Evolutionary conservation across 37 sponge, comb jelly and placozoan genomes (phyloP).

Genomic region (Aplysina aerophoba): DNA sequence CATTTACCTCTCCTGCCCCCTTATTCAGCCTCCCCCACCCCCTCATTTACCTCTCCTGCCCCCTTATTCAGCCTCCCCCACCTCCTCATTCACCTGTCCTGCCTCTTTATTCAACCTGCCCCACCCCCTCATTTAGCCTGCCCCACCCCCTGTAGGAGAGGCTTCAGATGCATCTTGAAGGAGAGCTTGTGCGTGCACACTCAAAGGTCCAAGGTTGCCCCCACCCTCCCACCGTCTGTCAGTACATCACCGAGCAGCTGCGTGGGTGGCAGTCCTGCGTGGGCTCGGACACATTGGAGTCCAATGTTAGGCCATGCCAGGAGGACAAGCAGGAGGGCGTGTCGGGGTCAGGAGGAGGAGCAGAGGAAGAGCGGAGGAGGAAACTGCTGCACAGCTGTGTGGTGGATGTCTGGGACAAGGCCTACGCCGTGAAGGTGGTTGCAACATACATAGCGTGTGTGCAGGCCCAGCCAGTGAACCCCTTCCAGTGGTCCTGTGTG

Average conservation of each 20-base stretch:
- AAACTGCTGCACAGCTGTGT: conserved; percentile 60
- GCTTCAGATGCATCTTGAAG: conserved; percentile 52
- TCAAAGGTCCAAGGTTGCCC: conserved; percentile 31
- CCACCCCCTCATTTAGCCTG: not conserved
- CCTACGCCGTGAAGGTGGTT: conserved; percentile 24
- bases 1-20: not conserved
- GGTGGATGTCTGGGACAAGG: conserved; percentile 82
- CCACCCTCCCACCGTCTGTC: conserved; percentile 55
- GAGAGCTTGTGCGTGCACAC: conserved; percentile 65
- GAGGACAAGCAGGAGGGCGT: not conserved
- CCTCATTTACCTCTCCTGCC: not conserved
- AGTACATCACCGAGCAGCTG: conserved; percentile 57
- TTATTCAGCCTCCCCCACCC: not conserved
- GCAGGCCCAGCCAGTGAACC: too few species aligned
- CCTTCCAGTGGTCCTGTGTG: too few species aligned
- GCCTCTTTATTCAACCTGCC: not conserved
- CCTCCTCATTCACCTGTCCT: not conserved
- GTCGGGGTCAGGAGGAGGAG: not conserved
- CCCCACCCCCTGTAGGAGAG: conserved; percentile 45
- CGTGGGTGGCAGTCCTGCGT: not conserved
- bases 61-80: not conserved
- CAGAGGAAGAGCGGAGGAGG: not conserved
- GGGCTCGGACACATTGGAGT: not conserved
- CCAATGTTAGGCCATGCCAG: not conserved
- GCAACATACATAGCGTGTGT: not conserved